Evolutionary conservation across 2,888 invertebrate genomes (phyloP).

Genomic region (Matsumyia berberina): DNA sequence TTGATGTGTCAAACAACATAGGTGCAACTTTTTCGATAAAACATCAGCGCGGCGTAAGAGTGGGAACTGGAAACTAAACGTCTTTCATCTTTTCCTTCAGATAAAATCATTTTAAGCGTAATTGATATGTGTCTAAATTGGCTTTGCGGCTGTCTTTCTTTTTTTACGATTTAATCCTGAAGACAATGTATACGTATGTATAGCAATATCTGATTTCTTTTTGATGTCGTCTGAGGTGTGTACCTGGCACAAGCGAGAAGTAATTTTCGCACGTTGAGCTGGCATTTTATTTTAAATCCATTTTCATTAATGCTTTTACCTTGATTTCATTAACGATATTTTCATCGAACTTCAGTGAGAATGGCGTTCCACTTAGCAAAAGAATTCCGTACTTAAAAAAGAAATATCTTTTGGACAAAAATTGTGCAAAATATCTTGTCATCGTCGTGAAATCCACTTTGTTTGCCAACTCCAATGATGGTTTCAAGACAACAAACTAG

Average conservation of each 20-base stretch:
- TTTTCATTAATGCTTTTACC: conserved; percentile 8
- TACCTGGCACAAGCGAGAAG: neutral
- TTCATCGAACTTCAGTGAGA: conserved; percentile 2
- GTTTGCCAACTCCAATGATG: conserved; percentile 1
- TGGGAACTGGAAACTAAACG: neutral
- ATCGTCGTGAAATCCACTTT: conserved; percentile 10
- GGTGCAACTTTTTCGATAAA: neutral
- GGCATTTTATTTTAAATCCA: conserved; percentile 28
- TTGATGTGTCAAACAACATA: neutral
- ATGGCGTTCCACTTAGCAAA: neutral
- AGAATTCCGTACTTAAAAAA: neutral
- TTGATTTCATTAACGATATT: conserved; percentile 21
- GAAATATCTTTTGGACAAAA: conserved; percentile 15
- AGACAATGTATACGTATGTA: neutral
- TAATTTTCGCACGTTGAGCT: conserved; percentile 1
- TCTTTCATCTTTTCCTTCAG: conserved; percentile 38
- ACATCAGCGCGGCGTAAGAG: neutral
- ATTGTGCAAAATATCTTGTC: neutral
- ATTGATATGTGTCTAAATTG: conserved; percentile 44
- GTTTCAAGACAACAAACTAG: no score
- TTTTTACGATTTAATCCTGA: neutral
- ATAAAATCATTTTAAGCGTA: conserved; percentile 44
- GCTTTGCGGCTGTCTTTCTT: conserved; percentile 4
- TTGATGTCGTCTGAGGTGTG: conserved; percentile 34
- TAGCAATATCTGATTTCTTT: conserved; percentile 25